Base-by-base conservation (phyloP, 2,797 vertebrate genomes). In the Hybognathus amarus region DNA sequence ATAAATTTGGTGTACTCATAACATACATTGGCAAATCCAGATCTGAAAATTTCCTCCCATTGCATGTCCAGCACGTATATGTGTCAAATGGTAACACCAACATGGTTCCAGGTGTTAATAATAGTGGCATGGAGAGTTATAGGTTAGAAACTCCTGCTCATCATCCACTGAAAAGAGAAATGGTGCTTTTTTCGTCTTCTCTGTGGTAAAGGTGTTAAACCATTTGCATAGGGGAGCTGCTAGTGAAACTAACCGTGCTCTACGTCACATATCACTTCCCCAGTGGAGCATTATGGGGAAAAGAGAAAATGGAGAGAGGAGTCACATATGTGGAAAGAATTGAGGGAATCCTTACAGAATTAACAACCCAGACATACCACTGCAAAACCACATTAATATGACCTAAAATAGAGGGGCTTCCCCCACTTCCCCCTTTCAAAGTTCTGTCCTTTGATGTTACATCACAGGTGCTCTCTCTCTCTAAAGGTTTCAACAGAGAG, bases 301-400 rank as follows among this genome's bases (percentile, higher is more conserved):
- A 22, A 52, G 20, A 11, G 30, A 9, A 82, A 77, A 80, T 36
- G 20, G 30, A 80, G 79, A 85, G 38, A 63, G n/a, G 80, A 79
- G 10, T 2, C n/a, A 83, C 40, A 67, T 66, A 10, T 40, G 40
- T 63, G 71, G 52, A 47, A 67, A 54, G 30, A 15, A 52, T 54
- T 5, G 30, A 56, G 83, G 82, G 81, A 84, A 85, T 85, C 75
- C 82, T 77, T 33, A 83, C 77, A 56, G 8, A 42, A 59, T 67
- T 0, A 69, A 40, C 54, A 75, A 40, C 17, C 8, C 47, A 85
- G 27, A 1, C 18, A 52, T 63, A n/a, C 24, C 33, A 54, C n/a
- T 13, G 17, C 24, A 30, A 38, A 78, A 86, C 83, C 85, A 88
- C 87, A 88, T 64, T 20, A 83, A 79, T 71, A 4, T 33, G 42